phyloP scores from a whole-genome alignment of 2,797 vertebrate genomes.

The Aldrovandia affinis region DNA sequence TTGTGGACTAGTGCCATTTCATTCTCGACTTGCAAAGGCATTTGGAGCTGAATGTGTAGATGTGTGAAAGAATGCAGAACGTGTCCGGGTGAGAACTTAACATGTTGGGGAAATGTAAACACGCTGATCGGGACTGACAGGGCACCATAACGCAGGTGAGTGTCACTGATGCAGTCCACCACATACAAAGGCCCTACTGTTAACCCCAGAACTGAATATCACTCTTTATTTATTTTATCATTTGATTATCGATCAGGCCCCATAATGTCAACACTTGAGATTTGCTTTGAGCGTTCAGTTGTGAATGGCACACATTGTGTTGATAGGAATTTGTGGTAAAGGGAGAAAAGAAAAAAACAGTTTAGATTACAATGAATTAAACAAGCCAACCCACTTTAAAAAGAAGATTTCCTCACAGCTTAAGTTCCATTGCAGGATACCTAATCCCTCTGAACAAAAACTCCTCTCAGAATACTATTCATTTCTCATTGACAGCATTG shows the following conservation, averaged over 20 bases:
- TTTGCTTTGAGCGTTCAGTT: neutral
- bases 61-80: neutral
- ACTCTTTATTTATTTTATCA: constrained; percentile 12
- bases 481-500: constrained; percentile 7
- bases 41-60: neutral
- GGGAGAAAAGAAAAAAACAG: neutral
- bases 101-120: constrained; percentile 4
- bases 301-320: neutral
- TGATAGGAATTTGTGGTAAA: neutral
- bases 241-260: constrained; percentile 18
- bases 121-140: neutral
- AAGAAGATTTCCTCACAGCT: neutral
- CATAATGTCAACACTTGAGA: neutral
- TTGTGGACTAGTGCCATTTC: constrained; percentile 11
- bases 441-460: constrained; percentile 9
- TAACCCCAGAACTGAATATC: neutral
- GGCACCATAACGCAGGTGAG: constrained; percentile 12
- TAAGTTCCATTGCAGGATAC: neutral
- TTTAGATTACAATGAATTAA: constrained; percentile 8
- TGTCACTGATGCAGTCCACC: constrained; percentile 25
- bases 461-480: constrained; percentile 5
- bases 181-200: neutral
- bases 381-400: neutral
- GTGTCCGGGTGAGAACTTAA: neutral
- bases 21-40: neutral